These are phyloP conservation scores for Bubo blakistoni DNA, from an alignment of 2,113 vertebrate genomes.

Conservation along the genomic window DNA sequence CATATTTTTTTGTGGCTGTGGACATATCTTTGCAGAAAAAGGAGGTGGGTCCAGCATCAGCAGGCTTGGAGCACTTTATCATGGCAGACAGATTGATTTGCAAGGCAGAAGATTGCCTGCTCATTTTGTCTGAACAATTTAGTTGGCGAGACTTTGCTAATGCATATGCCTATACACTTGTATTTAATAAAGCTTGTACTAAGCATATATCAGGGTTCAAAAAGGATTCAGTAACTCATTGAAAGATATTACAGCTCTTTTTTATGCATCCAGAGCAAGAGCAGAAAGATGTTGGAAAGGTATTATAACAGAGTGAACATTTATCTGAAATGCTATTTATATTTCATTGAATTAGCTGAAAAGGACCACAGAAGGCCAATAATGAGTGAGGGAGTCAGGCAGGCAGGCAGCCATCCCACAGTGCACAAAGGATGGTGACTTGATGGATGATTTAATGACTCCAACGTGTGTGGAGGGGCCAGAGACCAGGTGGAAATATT, in stretches of 20 bases:
- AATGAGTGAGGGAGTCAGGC: conserved; percentile 1
- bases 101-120: not conserved
- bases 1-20: not conserved
- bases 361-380: not conserved
- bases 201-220: not conserved
- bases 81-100: conserved; percentile 19
- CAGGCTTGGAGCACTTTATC: not conserved
- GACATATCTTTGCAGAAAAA: not conserved
- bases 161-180: not conserved
- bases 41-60: not conserved
- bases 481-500: not conserved
- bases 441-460: conserved; percentile 31
- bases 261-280: not conserved
- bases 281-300: not conserved
- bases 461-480: not conserved
- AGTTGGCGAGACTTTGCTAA: conserved; percentile 22
- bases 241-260: not conserved
- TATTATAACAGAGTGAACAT: not conserved
- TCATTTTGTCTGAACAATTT: conserved; percentile 38
- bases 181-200: conserved; percentile 16
- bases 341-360: conserved; percentile 47
- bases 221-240: not conserved
- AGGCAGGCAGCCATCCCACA: not conserved
- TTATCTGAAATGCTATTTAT: conserved; percentile 50
- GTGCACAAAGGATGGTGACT: not conserved